Evolutionary conservation across 1,140 invertebrate species (phyloP), one percentile per base, ranked within the genome.

Genomic region (Subanguina moxae): DNA sequence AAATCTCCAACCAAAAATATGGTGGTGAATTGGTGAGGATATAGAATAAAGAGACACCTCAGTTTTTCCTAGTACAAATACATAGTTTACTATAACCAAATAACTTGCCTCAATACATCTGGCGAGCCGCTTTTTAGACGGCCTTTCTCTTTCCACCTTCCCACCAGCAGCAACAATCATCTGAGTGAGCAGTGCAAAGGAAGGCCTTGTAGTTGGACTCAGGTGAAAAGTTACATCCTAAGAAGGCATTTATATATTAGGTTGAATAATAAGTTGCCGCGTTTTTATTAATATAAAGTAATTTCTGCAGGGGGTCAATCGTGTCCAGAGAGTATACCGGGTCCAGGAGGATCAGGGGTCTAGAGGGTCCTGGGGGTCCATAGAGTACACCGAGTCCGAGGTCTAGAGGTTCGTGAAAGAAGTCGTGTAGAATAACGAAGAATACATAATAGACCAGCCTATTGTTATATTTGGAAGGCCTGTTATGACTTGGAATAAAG

Each of bases 221-320:
- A 73, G 19, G 52, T 73, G 72, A 15, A 73, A 68, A 19, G 32
- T 76, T 0, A 73, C 59, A 57, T 74, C 73, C 62, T 73, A 30
- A 62, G 75, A 73, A 48, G 48, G 8, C 9, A 56, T 23, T 56
- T 9, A 56, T 56, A 23, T 56, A 56, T 56, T 5, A 61, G n/a
- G 38, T 11, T 58, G 11, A 58, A 58, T 58, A 30, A 61, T 7
- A 25, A n/a, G 1, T 25, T 43, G 38, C 28, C n/a, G n/a, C n/a
- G n/a, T n/a, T n/a, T n/a, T 15, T 46, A 46, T 46, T 15, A 15
- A 46, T 46, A 15, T 46, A 46, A 21, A 46, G 15, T 15, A 15
- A 15, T 21, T 46, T 15, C 15, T 46, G 15, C 21, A 15, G 45
- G 15, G 45, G 15, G 45, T 46, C 15, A n/a, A n/a, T n/a, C n/a